Conservation (phyloP, 1,140 invertebrate genomes). For the Brachionus koreanus region DNA sequence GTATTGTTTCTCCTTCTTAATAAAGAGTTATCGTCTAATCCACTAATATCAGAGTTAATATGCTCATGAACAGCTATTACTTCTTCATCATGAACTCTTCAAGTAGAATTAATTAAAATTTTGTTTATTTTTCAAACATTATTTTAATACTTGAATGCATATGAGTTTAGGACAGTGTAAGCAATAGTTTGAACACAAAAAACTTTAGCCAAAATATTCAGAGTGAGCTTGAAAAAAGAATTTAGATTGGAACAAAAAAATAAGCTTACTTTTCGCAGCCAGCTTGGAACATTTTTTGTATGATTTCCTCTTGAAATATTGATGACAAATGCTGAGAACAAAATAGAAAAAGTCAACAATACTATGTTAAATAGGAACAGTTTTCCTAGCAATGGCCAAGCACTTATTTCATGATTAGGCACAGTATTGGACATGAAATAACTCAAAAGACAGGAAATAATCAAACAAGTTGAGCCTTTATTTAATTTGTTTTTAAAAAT, state of each 20-base stretch:
- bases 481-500: background rate
- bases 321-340: constrained; percentile 20
- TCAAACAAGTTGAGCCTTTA: constrained; percentile 26
- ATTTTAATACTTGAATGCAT: constrained; percentile 41
- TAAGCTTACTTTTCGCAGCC: constrained; percentile 16
- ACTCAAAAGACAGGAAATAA: background rate
- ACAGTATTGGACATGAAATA: constrained; percentile 1
- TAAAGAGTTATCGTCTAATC: background rate
- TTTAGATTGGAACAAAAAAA: background rate
- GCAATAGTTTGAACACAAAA: constrained; percentile 38
- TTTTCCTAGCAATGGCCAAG: constrained; percentile 29
- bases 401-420: constrained; percentile 20
- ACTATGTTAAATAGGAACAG: constrained; percentile 30
- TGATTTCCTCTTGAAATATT: background rate
- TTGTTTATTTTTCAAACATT: background rate
- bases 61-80: background rate
- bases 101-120: background rate
- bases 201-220: constrained; percentile 27
- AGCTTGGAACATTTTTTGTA: background rate
- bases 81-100: constrained; percentile 34
- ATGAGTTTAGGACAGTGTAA: constrained; percentile 36
- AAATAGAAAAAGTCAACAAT: constrained; percentile 1
- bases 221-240: constrained; percentile 26
- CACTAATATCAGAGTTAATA: background rate
- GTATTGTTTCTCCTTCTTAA: background rate